Base-by-base conservation (phyloP, 2,797 vertebrate genomes). In the Echeneis naucrates region DNA sequence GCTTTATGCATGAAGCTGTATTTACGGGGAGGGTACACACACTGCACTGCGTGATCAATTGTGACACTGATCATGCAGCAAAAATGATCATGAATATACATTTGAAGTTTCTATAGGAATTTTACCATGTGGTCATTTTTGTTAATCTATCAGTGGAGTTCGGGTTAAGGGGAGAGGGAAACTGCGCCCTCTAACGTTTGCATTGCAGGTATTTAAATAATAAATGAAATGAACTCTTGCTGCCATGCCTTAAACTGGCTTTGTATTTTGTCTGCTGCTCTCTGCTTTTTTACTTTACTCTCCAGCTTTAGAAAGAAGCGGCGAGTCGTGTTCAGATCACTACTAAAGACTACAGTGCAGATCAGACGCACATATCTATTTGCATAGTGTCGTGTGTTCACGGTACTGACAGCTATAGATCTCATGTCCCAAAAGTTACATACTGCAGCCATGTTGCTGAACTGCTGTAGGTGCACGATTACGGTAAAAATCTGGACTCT, bases 151-250 rank as follows among this genome's bases (percentile, higher is more conserved):
- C 32, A 59, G 21, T 42, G 35, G 9, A 61, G 14, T 44, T 11
- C 11, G 11, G 17, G 5, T n/a, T 12, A 17, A 3, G 19, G 8
- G 3, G 9, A 52, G 66, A 52, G 64, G 16, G 21, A 9, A 66
- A 84, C 53, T 69, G 83, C 87, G 87, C 90, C 91, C 83, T 72
- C 89, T 91, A 86, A 66, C 42, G 88, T 16, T 27, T 55, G 67
- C 8, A 54, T 50, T 55, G 30, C 4, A 58, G 14, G 51, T 5
- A 72, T 69, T 59, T 44, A 26, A 72, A 35, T 27, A 44, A 4
- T 44, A 5, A n/a, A 30, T 53, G 33, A 40, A 8, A 35, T 48
- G n/a, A 35, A 21, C 27, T 42, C 30, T 35, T 38, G 13, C 9
- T 58, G 11, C 2, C 8, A 7, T 38, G 21, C 9, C 2, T 13